Evolutionary conservation across 2,888 invertebrate genomes (phyloP).

Genomic region (Microplitis manilae): DNA sequence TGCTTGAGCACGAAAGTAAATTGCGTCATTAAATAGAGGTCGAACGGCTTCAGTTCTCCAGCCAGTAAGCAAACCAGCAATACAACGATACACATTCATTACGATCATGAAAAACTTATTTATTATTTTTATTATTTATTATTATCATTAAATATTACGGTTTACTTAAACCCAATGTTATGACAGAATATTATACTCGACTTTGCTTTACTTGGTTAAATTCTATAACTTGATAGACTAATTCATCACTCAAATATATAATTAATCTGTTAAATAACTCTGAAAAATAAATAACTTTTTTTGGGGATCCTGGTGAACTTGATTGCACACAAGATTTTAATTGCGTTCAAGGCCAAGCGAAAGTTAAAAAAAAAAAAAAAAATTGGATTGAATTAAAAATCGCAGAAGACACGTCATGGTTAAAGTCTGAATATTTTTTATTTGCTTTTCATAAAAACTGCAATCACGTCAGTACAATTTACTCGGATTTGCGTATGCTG

Average conservation of each 20-base stretch:
- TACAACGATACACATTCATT: slow-evolving; percentile 33
- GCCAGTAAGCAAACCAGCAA: neutral
- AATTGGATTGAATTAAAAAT: neutral
- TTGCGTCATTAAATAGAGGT: slow-evolving; percentile 62
- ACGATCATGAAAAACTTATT: slow-evolving; percentile 50
- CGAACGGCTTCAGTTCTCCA: slow-evolving; percentile 51
- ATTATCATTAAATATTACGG: neutral
- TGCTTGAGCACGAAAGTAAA: slow-evolving; percentile 58
- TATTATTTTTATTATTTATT: slow-evolving; percentile 2
- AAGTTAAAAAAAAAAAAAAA: neutral
- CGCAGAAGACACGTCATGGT: neutral
- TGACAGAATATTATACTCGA: neutral
- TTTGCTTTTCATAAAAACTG: neutral
- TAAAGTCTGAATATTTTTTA: neutral
- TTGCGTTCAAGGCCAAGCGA: neutral
- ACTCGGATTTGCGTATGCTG: neutral
- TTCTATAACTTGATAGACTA: neutral
- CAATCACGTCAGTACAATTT: neutral
- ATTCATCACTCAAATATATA: neutral
- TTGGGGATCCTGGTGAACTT: neutral
- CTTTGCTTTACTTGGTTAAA: neutral
- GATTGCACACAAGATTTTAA: neutral
- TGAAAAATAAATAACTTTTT: neutral
- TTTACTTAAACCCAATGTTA: neutral
- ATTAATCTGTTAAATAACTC: neutral